These are phyloP conservation scores for Andricus curvator DNA, from an alignment of 2,888 invertebrate species.

Conservation along the genomic window DNA sequence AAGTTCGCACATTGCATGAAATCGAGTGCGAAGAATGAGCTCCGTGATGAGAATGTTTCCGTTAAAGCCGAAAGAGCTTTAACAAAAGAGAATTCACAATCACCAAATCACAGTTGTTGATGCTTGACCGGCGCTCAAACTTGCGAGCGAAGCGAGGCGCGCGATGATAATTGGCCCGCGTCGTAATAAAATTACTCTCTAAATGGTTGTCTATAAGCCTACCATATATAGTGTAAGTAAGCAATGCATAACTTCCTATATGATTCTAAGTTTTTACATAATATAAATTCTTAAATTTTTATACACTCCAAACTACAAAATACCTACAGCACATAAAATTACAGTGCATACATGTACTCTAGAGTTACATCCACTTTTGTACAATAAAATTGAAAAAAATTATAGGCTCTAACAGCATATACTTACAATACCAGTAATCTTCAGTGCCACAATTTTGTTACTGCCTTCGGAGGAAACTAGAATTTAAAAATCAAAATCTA, in stretches of 20 bases:
- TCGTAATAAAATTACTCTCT: too few relatives aligned
- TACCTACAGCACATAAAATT: neutral
- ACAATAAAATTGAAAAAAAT: neutral
- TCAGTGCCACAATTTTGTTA: neutral
- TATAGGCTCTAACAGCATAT: neutral
- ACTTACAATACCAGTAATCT: neutral
- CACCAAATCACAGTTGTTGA: too few relatives aligned
- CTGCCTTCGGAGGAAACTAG: neutral
- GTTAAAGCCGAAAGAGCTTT: too few relatives aligned
- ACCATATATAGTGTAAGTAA: too few relatives aligned
- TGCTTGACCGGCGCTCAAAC: too few relatives aligned
- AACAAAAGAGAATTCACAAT: too few relatives aligned
- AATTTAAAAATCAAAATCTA: neutral
- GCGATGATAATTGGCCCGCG: too few relatives aligned
- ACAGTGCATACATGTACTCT: slow-evolving; percentile 5
- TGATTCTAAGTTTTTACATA: neutral
- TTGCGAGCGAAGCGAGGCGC: too few relatives aligned
- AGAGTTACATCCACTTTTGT: slow-evolving; percentile 1
- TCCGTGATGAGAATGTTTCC: too few relatives aligned
- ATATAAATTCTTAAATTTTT: neutral
- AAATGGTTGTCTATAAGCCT: too few relatives aligned
- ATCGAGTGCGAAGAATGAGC: too few relatives aligned
- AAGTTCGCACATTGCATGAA: too few relatives aligned
- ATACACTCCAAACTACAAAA: neutral
- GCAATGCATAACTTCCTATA: neutral